Percentiles rank a stretch among this genome's conserved stretches.
Evolutionary conservation across 2,113 vertebrate species (phyloP).

Genomic region (Dipodomys ordii): DNA sequence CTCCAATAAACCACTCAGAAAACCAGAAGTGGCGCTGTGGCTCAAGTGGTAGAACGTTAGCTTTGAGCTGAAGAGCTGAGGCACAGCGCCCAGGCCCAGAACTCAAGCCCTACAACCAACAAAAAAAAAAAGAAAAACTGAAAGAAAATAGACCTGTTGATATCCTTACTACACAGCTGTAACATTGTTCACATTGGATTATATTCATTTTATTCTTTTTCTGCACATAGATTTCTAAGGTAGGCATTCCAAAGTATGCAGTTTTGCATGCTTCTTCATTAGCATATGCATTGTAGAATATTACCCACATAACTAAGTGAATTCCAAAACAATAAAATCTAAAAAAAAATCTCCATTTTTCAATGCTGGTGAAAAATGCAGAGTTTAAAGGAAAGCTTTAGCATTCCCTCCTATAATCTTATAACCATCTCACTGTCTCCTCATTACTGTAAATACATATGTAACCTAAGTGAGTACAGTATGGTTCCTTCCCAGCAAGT

Average conservation of each 20-base stretch:
- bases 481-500: not conserved
- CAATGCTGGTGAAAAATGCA: not conserved
- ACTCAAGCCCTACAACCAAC: no score
- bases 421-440: not conserved
- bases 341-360: not conserved
- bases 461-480: not conserved
- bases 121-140: no score
- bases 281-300: not conserved
- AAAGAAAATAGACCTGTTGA: not conserved
- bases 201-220: not conserved
- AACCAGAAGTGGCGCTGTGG: no score
- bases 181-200: not conserved
- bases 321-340: constrained; percentile 46
- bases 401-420: not conserved
- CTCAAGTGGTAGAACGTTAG: no score
- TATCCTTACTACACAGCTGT: not conserved
- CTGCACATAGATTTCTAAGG: not conserved
- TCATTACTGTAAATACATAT: not conserved
- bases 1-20: no score
- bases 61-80: no score
- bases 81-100: no score
- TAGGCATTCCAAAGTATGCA: not conserved
- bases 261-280: not conserved
- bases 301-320: not conserved
- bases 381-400: not conserved